A percentile compares a stretch with the other conserved stretches of the same genome.
Conservation (phyloP, 2,888 invertebrate genomes). For the Andrena haemorrhoa region DNA sequence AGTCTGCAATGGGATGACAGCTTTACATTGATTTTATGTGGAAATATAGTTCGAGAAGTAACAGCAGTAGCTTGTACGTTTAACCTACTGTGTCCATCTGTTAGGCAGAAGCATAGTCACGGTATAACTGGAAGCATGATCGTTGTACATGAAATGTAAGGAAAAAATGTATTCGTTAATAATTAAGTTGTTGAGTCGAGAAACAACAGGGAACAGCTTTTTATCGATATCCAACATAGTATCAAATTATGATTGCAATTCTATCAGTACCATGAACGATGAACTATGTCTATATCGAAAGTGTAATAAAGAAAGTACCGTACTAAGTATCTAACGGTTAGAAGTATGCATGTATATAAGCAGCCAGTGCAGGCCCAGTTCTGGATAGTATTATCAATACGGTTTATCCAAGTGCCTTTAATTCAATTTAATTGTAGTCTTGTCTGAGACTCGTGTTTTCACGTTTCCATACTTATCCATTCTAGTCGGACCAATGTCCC, state of each 20-base stretch:
- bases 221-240: conserved; percentile 29
- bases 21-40: background rate
- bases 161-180: background rate
- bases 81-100: conserved; percentile 38
- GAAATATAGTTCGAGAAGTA: conserved; percentile 4
- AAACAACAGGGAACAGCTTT: conserved; percentile 43
- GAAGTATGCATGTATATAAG: conserved; percentile 53
- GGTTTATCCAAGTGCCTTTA: conserved; percentile 63
- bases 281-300: background rate
- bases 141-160: background rate
- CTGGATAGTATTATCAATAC: conserved; percentile 42
- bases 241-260: conserved; percentile 26
- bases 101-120: conserved; percentile 8
- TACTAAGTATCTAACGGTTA: conserved; percentile 33
- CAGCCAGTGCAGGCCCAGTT: conserved; percentile 37
- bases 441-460: conserved; percentile 48
- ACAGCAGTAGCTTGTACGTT: conserved; percentile 9
- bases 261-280: conserved; percentile 2
- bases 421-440: conserved; percentile 30
- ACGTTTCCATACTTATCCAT: conserved; percentile 45
- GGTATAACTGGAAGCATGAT: background rate
- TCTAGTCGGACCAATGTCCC: conserved; percentile 46
- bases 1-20: background rate
- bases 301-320: conserved; percentile 12
- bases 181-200: background rate